Base-by-base conservation (phyloP, 1,140 invertebrate species). In the Diorhabda carinulata region DNA sequence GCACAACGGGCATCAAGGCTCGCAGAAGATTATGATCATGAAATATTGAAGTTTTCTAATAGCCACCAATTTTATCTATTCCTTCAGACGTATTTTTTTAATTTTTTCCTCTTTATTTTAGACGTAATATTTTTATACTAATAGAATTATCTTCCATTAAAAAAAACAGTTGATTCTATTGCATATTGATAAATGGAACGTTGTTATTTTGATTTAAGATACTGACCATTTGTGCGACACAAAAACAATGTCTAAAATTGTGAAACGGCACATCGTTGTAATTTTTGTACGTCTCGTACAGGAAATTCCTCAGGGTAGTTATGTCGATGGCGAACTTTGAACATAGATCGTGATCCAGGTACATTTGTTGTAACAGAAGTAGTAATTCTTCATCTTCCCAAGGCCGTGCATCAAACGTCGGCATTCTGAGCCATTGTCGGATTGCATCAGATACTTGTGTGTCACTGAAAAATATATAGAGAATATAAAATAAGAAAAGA, bases 211-310 rank as follows among this genome's bases (percentile, higher is more conserved):
- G 25, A 25, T 9, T 66, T 59, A 44, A 57, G 45, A 70, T 61
- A 85, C 87, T 89, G 84, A 94, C 92, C 93, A 95, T 95, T 85
- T 95, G 93, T 57, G 92, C 89, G 61, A 95, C 93, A 83, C 92
- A 94, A 82, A 95, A 95, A 78, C 91, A 93, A 78, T 95, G 93
- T 61, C 92, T 86, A 82, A 95, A 95, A 83, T 95, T 95, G 80
- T 95, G 93, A 83, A 95, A 95, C 59, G 93, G 93, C 77, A 94
- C 92, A 81, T 93, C 92, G 81, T 93, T 91, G 84, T 95, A 95
- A 81, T 94, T 92, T 79, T 93, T 91, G 79, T 94, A 93, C 52
- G 94, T 91, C 80, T 90, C 87, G 76, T 89, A 91, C 57, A 92
- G 85, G 81, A 92, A 92, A 76, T 87, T 88, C 60, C 89, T 84